These are phyloP conservation scores for Chymomyza procnemis DNA, from an alignment of 2,888 invertebrate genomes.

Conservation along the genomic window DNA sequence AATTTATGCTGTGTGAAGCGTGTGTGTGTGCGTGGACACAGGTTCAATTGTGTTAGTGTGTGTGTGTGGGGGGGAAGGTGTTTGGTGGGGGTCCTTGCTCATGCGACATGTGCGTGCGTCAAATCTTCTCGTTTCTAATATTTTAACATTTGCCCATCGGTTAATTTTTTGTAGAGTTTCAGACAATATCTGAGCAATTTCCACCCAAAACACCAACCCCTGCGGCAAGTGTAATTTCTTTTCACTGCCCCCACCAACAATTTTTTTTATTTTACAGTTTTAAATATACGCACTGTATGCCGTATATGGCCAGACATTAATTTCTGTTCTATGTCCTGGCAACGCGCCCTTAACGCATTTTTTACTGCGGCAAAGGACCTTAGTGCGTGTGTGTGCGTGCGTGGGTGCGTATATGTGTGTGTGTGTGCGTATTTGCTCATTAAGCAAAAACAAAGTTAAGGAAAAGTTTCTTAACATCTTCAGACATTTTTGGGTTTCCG, in stretches of 20 bases:
- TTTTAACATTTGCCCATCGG: conserved; percentile 43
- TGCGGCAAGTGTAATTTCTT: conserved; percentile 58
- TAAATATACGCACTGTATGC: conserved; percentile 43
- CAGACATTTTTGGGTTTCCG: conserved; percentile 67
- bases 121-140: conserved; percentile 60
- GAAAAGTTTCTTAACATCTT: conserved; percentile 68
- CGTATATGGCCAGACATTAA: conserved; percentile 67
- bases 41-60: neutral
- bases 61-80: too few relatives aligned
- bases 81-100: conserved; percentile 10
- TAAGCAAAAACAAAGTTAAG: conserved; percentile 75
- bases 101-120: conserved; percentile 62
- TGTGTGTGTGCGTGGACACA: conserved; percentile 21
- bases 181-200: conserved; percentile 51
- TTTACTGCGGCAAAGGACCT: conserved; percentile 19
- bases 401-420: conserved; percentile 28
- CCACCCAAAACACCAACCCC: conserved; percentile 60
- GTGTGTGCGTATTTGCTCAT: conserved; percentile 70
- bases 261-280: conserved; percentile 51
- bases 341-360: conserved; percentile 71
- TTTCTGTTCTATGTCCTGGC: conserved; percentile 63
- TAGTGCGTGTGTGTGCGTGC: conserved; percentile 22
- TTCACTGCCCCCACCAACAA: conserved; percentile 24
- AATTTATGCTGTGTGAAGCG: conserved; percentile 61
- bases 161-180: conserved; percentile 17